Evolutionary conservation across 2,797 vertebrate species (phyloP).

Genomic region (Peromyscus attwateri): DNA sequence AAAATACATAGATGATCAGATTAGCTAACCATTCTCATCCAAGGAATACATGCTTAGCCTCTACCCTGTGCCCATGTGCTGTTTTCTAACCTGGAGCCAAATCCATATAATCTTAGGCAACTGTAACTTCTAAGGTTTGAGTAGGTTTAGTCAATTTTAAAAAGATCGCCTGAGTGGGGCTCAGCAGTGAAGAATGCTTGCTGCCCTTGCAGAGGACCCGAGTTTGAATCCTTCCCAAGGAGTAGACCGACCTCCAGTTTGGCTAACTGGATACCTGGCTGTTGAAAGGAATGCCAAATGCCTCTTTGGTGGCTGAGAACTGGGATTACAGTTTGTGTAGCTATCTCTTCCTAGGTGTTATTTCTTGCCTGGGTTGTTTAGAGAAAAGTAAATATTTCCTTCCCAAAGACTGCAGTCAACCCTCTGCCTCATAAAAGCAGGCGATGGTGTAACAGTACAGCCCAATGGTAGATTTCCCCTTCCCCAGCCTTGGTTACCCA

Average conservation of each 20-base stretch:
- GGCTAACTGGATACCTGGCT: background rate
- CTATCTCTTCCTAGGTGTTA: background rate
- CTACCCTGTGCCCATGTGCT: background rate
- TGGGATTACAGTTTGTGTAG: too few relatives aligned
- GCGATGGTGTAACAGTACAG: too few relatives aligned
- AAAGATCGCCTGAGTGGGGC: background rate
- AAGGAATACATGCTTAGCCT: background rate
- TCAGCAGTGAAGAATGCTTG: too few relatives aligned
- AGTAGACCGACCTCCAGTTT: conserved; percentile 29
- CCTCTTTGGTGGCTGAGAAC: background rate
- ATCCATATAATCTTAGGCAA: background rate
- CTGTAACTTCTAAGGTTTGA: background rate
- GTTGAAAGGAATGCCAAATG: background rate
- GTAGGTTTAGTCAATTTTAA: background rate
- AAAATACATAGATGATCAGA: background rate
- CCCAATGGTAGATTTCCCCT: background rate
- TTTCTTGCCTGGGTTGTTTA: conserved; percentile 41
- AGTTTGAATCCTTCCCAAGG: background rate
- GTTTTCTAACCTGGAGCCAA: background rate
- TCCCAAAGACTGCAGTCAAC: background rate
- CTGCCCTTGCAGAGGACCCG: background rate
- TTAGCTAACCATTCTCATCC: background rate
- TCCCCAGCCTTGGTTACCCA: background rate
- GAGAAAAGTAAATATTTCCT: conserved; percentile 13
- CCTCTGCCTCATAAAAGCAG: background rate